Conservation (phyloP, 1,140 invertebrate genomes). For the Lamellibrachia luymesi region DNA sequence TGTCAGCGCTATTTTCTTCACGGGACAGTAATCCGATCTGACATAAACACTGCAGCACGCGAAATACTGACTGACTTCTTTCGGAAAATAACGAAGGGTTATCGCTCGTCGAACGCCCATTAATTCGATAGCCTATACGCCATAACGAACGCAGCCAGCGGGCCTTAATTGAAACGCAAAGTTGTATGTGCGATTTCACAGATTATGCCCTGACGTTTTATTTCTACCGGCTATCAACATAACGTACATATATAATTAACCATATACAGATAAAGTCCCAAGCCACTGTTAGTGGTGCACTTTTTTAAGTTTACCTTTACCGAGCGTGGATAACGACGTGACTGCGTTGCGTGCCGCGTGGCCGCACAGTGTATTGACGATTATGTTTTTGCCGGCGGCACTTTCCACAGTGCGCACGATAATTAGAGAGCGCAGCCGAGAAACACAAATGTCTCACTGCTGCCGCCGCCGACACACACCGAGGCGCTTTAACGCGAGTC, state of each 20-base stretch:
- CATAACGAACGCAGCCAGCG: not conserved
- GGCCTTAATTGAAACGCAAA: not conserved
- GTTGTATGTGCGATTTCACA: not conserved
- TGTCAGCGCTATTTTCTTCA: not conserved
- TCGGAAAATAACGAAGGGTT: not conserved
- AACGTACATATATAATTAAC: not conserved
- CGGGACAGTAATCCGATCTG: not conserved
- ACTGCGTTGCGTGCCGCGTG: not conserved
- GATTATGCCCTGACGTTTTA: not conserved
- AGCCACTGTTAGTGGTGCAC: not conserved
- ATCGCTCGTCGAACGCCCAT: not conserved
- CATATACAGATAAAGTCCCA: not conserved
- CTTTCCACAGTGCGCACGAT: not conserved
- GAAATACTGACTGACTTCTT: not conserved
- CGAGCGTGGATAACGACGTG: not conserved
- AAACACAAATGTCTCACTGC: not conserved
- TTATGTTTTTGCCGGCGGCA: not conserved
- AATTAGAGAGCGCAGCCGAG: not conserved
- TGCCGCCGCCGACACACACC: not conserved
- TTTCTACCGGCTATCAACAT: not conserved
- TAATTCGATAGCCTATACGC: not conserved
- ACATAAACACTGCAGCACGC: not conserved
- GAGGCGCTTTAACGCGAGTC: not conserved
- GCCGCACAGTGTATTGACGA: not conserved
- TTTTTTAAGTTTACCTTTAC: not conserved